phyloP scores from a whole-genome alignment of 1,140 invertebrate genomes.

The Drosophila cardini region DNA sequence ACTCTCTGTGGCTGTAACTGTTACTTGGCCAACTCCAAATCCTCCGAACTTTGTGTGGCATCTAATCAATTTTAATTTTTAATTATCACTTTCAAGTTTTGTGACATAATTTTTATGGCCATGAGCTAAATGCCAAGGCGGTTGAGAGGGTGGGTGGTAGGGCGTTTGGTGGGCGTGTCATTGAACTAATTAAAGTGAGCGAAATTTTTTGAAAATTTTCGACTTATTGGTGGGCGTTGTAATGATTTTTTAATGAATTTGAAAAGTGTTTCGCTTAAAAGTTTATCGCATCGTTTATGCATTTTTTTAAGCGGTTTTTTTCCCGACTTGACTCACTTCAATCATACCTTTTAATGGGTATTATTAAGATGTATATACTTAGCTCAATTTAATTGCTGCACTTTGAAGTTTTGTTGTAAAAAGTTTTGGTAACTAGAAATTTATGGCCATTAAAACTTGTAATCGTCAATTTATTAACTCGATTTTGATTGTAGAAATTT shows the following conservation, averaged over 20 bases:
- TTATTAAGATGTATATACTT: neutral
- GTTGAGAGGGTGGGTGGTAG: slow-evolving; percentile 2
- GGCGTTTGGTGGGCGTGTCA: slow-evolving; percentile 2
- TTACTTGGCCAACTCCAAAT: slow-evolving; percentile 9
- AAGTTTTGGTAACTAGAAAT: no score
- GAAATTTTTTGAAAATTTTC: slow-evolving; percentile 15
- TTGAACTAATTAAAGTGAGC: slow-evolving; percentile 28
- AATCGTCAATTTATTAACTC: no score
- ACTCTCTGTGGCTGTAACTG: no score
- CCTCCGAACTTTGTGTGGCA: slow-evolving; percentile 6
- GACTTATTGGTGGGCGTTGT: neutral
- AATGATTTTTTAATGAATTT: slow-evolving; percentile 29
- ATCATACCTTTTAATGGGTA: neutral
- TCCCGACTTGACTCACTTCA: neutral
- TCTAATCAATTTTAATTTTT: slow-evolving; percentile 82
- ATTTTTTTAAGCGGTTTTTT: neutral
- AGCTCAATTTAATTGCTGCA: no score
- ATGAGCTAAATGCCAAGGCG: slow-evolving; percentile 66
- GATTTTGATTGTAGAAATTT: no score
- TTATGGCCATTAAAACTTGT: no score
- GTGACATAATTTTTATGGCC: slow-evolving; percentile 77
- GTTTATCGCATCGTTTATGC: neutral
- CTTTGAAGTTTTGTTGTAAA: no score
- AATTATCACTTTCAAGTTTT: slow-evolving; percentile 82
- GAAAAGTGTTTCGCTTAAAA: neutral